These are phyloP conservation scores for Pecten maximus DNA, from an alignment of 2,888 invertebrate genomes.

Conservation along the genomic window DNA sequence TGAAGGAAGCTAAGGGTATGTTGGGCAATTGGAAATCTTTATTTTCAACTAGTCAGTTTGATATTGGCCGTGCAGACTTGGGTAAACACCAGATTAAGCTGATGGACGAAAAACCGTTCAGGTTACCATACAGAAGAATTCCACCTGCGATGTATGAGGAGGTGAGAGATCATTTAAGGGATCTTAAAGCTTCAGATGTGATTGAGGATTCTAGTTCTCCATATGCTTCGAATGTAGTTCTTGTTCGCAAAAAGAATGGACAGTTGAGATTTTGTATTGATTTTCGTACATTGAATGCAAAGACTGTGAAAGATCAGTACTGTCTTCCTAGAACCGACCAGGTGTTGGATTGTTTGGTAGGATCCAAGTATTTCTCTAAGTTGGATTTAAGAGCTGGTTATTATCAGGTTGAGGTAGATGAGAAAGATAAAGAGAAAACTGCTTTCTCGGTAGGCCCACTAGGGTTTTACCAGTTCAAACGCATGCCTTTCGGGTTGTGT, in stretches of 20 bases:
- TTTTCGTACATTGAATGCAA: slow-evolving; percentile 43
- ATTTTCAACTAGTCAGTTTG: slow-evolving; percentile 38
- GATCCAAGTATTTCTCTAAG: slow-evolving; percentile 48
- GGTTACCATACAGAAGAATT: slow-evolving; percentile 43
- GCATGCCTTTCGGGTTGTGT: slow-evolving; percentile 51
- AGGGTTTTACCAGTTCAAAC: slow-evolving; percentile 50
- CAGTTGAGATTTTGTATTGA: slow-evolving; percentile 47
- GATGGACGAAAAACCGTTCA: slow-evolving; percentile 43
- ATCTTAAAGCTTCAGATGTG: slow-evolving; percentile 43
- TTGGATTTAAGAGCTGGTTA: slow-evolving; percentile 49
- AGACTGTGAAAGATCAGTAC: slow-evolving; percentile 43
- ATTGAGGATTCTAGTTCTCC: slow-evolving; percentile 39
- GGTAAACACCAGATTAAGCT: slow-evolving; percentile 47
- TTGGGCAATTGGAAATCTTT: background rate
- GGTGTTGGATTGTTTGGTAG: slow-evolving; percentile 47
- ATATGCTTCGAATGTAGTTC: slow-evolving; percentile 44
- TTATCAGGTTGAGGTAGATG: slow-evolving; percentile 53
- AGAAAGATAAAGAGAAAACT: slow-evolving; percentile 49
- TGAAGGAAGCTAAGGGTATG: background rate
- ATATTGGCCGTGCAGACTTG: slow-evolving; percentile 34
- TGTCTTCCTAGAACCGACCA: slow-evolving; percentile 45
- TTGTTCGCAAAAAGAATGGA: slow-evolving; percentile 42
- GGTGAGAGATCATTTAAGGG: slow-evolving; percentile 45
- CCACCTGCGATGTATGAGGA: slow-evolving; percentile 49
- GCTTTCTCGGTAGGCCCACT: slow-evolving; percentile 51